Evolutionary conservation across 2,113 vertebrate species (phyloP).

Genomic region (Prionailurus viverrinus): DNA sequence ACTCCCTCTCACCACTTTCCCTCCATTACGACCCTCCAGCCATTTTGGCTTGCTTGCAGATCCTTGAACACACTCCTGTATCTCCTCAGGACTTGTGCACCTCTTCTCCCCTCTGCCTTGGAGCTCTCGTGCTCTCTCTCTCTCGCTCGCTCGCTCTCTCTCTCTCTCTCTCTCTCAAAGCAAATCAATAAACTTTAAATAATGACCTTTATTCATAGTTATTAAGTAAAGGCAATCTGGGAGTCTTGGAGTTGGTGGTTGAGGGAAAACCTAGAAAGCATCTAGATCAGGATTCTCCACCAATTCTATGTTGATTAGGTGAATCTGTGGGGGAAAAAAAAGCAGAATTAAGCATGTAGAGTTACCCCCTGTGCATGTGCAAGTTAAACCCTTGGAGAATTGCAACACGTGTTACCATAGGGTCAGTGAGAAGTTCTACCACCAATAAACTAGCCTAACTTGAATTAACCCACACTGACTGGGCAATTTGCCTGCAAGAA

Average conservation of each 20-base stretch:
- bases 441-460: neutral
- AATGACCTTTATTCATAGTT: neutral
- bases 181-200: no score
- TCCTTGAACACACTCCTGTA: neutral
- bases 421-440: neutral
- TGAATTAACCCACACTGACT: neutral
- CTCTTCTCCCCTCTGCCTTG: neutral
- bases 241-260: neutral
- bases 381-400: neutral
- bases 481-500: neutral
- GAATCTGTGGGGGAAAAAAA: neutral
- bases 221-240: neutral
- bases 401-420: neutral
- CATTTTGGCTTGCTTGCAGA: neutral
- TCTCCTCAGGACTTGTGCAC: neutral
- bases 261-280: neutral
- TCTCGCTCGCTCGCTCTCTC: no score
- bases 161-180: no score
- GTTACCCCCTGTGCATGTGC: no score
- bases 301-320: neutral
- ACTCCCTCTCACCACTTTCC: neutral
- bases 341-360: neutral
- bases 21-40: neutral
- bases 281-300: neutral
- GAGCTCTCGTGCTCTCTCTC: no score